phyloP scores from a whole-genome alignment of 2,113 vertebrate genomes.

The Zapornia atra region DNA sequence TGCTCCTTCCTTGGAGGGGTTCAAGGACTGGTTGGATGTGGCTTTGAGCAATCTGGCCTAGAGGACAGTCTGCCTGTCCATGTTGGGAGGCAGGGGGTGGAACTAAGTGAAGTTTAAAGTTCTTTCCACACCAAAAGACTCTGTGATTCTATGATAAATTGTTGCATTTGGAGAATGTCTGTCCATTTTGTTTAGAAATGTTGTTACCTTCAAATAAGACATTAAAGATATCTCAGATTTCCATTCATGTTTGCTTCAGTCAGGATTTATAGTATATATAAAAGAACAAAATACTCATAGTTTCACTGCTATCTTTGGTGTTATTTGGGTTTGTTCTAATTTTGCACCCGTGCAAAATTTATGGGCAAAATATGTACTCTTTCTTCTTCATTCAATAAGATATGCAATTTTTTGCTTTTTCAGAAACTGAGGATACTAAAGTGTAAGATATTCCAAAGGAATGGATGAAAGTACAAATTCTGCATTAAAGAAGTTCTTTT shows the following conservation, averaged over 20 bases:
- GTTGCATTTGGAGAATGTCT: neutral
- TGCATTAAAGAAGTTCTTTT: neutral
- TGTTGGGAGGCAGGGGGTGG: too few relatives aligned
- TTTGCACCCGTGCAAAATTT: neutral
- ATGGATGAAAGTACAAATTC: neutral
- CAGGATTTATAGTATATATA: neutral
- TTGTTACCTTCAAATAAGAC: neutral
- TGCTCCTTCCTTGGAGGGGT: neutral
- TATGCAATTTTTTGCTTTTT: neutral
- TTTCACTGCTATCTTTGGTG: neutral
- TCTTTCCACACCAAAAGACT: neutral
- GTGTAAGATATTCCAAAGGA: neutral
- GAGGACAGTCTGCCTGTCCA: too few relatives aligned
- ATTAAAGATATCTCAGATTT: neutral
- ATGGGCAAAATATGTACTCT: neutral
- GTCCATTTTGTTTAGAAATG: neutral
- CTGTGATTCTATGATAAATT: neutral
- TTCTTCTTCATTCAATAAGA: neutral
- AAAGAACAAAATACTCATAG: neutral
- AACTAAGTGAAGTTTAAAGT: neutral
- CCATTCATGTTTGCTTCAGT: neutral
- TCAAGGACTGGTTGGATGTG: neutral
- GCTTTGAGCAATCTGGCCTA: neutral
- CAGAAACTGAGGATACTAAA: neutral
- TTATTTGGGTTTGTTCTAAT: neutral